Conservation (phyloP, 53 echinoderm and acorn worm species). For the Paelopatides confundens region DNA sequence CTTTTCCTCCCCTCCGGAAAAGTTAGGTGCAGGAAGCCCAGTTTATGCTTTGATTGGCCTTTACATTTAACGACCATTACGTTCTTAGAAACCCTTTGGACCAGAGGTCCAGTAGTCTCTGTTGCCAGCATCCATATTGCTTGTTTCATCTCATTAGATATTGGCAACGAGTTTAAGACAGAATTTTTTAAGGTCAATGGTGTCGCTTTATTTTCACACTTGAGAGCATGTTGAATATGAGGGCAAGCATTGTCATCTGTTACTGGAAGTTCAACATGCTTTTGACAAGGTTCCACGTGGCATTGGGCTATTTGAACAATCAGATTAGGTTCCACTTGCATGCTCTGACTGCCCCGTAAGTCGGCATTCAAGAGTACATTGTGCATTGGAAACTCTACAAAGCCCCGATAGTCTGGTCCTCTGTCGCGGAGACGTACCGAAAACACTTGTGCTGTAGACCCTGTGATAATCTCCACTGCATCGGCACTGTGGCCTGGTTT, state of each 20-base stretch:
- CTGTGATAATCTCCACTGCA: constrained; percentile 93
- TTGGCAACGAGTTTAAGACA: constrained; percentile 81
- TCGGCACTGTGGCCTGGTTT: constrained; percentile 91
- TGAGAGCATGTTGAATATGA: constrained; percentile 77
- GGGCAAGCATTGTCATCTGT: constrained; percentile 59
- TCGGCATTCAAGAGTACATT: constrained; percentile 60
- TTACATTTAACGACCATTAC: constrained; percentile 98
- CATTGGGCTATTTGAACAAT: constrained; percentile 72
- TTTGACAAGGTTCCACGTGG: constrained; percentile 85
- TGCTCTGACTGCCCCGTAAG: constrained; percentile 28
- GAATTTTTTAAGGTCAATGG: constrained; percentile 95
- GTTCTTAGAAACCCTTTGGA: constrained; percentile 92
- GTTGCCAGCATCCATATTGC: constrained; percentile 96
- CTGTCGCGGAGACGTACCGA: constrained; percentile 91
- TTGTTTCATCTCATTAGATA: constrained; percentile 94
- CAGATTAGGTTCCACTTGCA: constrained; percentile 49
- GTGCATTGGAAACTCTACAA: constrained; percentile 86
- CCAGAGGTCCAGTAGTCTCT: constrained; percentile 94
- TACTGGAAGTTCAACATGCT: constrained; percentile 56
- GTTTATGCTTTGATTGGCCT: constrained; percentile 75
- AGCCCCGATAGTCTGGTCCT: constrained; percentile 93
- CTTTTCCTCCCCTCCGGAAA: constrained; percentile 80
- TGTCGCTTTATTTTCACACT: constrained; percentile 80
- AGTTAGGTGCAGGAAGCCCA: constrained; percentile 95
- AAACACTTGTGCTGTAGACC: constrained; percentile 84